Evolutionary conservation across 2,888 invertebrate genomes (phyloP).

Genomic region (Drosophila leonis): DNA sequence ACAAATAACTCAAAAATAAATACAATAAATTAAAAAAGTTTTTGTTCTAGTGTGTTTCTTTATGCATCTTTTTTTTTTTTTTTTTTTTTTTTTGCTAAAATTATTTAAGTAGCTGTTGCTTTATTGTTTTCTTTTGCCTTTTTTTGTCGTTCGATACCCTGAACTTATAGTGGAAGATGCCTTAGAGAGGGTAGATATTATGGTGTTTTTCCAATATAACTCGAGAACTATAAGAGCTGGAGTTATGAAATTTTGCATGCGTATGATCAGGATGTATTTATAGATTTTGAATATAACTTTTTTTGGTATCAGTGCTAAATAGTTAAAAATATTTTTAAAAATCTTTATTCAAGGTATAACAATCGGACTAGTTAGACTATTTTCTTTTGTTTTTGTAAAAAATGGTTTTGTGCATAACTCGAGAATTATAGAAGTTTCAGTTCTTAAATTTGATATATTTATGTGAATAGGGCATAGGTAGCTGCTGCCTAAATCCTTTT

Average conservation of each 20-base stretch:
- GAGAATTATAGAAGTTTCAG: not conserved
- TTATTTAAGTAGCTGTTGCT: slow-evolving; percentile 81
- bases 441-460: not conserved
- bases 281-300: not conserved
- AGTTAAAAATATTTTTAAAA: not conserved
- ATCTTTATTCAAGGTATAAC: not conserved
- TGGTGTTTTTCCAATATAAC: not conserved
- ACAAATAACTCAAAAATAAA: slow-evolving; percentile 27
- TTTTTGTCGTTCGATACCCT: slow-evolving; percentile 20
- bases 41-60: slow-evolving; percentile 27
- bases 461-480: not conserved
- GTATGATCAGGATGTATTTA: not conserved
- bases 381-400: not conserved
- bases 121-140: slow-evolving; percentile 60
- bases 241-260: not conserved
- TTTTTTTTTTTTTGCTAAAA: slow-evolving; percentile 67
- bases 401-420: not conserved
- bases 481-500: not conserved
- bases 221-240: not conserved
- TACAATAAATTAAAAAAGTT: slow-evolving; percentile 10
- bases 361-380: not conserved
- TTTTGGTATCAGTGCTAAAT: not conserved
- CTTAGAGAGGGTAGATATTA: not conserved
- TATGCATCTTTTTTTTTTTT: slow-evolving; percentile 44
- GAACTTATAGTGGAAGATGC: not conserved